Conservation (phyloP, 2,888 invertebrate genomes). For the Hydroisotoma schaefferi region DNA sequence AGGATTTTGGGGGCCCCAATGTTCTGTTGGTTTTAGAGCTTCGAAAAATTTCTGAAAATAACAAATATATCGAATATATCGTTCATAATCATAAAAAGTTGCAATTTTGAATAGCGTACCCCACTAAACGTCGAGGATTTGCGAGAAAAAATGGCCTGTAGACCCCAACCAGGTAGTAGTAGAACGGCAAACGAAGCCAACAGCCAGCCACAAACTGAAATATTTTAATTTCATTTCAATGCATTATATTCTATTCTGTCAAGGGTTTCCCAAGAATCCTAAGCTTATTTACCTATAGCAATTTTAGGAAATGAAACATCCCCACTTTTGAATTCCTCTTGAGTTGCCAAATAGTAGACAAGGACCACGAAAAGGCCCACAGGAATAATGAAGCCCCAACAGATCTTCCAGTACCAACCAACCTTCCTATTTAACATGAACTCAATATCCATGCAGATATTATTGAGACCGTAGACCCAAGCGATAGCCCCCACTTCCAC, state of each 20-base stretch:
- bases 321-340: constrained; percentile 11
- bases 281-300: not conserved
- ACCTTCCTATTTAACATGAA: constrained; percentile 72
- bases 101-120: no score
- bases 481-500: constrained; percentile 60
- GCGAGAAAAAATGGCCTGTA: not conserved
- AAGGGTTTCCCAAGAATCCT: not conserved
- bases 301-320: constrained; percentile 1
- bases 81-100: no score
- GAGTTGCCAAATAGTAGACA: constrained; percentile 30
- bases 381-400: constrained; percentile 74
- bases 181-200: not conserved
- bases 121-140: not conserved
- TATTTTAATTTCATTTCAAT: no score
- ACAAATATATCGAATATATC: no score
- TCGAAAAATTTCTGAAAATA: constrained; percentile 11
- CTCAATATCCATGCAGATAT: constrained; percentile 69
- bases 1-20: constrained; percentile 48
- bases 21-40: constrained; percentile 27
- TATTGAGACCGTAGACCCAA: constrained; percentile 56
- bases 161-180: not conserved
- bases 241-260: not conserved
- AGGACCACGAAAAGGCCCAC: constrained; percentile 57
- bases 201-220: not conserved
- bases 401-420: constrained; percentile 72